Conservation (phyloP, 2,888 invertebrate species). For the Apeira syringaria region DNA sequence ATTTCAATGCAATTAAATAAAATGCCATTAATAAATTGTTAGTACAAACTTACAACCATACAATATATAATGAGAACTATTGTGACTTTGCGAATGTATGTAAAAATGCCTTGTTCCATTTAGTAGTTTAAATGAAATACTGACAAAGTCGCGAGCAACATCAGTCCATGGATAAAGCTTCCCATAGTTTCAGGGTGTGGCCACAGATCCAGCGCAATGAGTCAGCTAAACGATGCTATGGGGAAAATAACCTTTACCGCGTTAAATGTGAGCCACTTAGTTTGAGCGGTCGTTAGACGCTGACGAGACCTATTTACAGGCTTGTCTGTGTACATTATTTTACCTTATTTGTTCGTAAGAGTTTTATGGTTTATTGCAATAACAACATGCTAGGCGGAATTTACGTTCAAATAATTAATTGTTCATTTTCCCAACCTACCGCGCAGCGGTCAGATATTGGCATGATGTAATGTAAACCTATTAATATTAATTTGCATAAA, state of each 20-base stretch:
- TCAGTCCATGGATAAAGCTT: neutral
- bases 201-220: constrained; percentile 45
- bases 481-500: constrained; percentile 17
- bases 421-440: constrained; percentile 14
- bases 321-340: constrained; percentile 37
- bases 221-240: constrained; percentile 41
- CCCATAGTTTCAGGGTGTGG: constrained; percentile 34
- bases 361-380: no score
- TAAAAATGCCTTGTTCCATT: no score
- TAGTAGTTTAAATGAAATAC: no score
- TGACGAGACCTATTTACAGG: constrained; percentile 47
- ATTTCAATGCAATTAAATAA: no score
- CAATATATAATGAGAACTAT: no score
- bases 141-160: neutral
- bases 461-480: constrained; percentile 15
- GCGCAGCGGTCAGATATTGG: constrained; percentile 11
- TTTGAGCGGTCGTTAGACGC: constrained; percentile 54
- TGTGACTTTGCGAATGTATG: no score
- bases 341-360: constrained; percentile 15
- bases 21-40: no score
- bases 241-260: constrained; percentile 53
- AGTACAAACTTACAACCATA: no score
- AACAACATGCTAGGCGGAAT: no score
- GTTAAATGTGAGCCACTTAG: constrained; percentile 55
- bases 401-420: no score